These are phyloP conservation scores for Drosophila nannoptera DNA, from an alignment of 1,140 invertebrate species.

Conservation along the genomic window DNA sequence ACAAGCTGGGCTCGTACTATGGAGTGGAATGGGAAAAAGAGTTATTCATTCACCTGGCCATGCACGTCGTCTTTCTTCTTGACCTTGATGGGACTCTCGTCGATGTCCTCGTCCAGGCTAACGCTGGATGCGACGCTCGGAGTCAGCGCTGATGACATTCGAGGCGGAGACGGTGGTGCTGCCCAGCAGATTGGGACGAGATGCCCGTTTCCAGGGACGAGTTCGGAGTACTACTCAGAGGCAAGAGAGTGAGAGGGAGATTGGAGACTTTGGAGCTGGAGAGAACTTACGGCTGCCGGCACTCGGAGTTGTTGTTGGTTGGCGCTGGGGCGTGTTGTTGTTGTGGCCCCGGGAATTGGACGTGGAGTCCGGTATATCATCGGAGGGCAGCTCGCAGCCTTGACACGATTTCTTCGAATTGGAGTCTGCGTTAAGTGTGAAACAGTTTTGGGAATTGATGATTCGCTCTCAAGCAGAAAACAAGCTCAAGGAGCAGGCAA, in stretches of 20 bases:
- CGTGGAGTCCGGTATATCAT: conserved; percentile 85
- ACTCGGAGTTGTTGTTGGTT: conserved; percentile 85
- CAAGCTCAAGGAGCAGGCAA: conserved; percentile 5
- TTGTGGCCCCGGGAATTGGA: conserved; percentile 85
- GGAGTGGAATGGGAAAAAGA: no score
- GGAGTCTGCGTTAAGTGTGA: conserved; percentile 70
- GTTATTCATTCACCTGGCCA: conserved; percentile 51
- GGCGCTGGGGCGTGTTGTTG: conserved; percentile 86
- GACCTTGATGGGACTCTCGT: conserved; percentile 75
- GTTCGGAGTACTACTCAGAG: conserved; percentile 70
- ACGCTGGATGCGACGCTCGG: conserved; percentile 78
- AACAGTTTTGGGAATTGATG: conserved; percentile 64
- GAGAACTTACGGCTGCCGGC: conserved; percentile 74
- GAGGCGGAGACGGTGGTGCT: conserved; percentile 74
- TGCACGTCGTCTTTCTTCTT: conserved; percentile 78
- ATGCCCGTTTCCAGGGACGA: conserved; percentile 77
- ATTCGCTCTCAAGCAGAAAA: conserved; percentile 55
- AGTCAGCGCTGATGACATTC: conserved; percentile 78
- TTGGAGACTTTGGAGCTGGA: neutral
- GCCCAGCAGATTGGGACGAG: conserved; percentile 72
- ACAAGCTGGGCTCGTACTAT: no score
- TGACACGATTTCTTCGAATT: conserved; percentile 90
- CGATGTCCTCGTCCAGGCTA: conserved; percentile 75
- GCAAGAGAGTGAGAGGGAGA: neutral
- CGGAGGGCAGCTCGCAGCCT: conserved; percentile 89